Evolutionary conservation across 2,113 vertebrate species (phyloP).

Genomic region (Hemibagrus wyckioides): DNA sequence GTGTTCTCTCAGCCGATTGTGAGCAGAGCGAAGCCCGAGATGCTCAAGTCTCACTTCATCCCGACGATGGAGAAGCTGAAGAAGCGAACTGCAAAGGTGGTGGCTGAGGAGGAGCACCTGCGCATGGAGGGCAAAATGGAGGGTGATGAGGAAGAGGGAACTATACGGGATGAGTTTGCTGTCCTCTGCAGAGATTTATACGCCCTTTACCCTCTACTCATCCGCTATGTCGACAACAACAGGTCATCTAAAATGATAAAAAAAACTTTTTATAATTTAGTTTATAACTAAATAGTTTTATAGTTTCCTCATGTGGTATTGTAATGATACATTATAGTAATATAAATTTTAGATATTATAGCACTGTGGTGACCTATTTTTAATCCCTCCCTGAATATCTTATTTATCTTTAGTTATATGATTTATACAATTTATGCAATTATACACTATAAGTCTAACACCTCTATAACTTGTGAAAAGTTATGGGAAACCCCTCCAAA

Average conservation of each 20-base stretch:
- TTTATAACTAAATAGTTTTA: background rate
- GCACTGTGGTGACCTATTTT: too few species aligned
- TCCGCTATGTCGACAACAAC: slow-evolving; percentile 97
- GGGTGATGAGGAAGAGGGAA: slow-evolving; percentile 82
- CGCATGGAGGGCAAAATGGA: slow-evolving; percentile 88
- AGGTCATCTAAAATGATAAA: slow-evolving; percentile 68
- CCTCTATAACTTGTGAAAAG: too few species aligned
- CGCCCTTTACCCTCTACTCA: slow-evolving; percentile 91
- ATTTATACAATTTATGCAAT: too few species aligned
- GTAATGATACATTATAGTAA: too few species aligned
- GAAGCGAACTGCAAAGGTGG: slow-evolving; percentile 89
- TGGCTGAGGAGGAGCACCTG: slow-evolving; percentile 90
- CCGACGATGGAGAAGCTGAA: slow-evolving; percentile 92
- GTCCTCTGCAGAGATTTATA: slow-evolving; percentile 94
- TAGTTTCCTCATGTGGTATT: background rate
- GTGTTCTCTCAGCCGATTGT: slow-evolving; percentile 96
- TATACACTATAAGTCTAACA: too few species aligned
- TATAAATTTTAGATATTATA: too few species aligned
- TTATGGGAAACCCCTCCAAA: too few species aligned
- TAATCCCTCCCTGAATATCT: too few species aligned
- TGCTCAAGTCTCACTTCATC: slow-evolving; percentile 91
- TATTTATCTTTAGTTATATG: too few species aligned
- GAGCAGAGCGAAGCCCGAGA: slow-evolving; percentile 86
- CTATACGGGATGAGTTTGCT: slow-evolving; percentile 90
- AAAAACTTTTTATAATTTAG: background rate